phyloP scores from a whole-genome alignment of 2,113 vertebrate species.

The Cavia aperea region DNA sequence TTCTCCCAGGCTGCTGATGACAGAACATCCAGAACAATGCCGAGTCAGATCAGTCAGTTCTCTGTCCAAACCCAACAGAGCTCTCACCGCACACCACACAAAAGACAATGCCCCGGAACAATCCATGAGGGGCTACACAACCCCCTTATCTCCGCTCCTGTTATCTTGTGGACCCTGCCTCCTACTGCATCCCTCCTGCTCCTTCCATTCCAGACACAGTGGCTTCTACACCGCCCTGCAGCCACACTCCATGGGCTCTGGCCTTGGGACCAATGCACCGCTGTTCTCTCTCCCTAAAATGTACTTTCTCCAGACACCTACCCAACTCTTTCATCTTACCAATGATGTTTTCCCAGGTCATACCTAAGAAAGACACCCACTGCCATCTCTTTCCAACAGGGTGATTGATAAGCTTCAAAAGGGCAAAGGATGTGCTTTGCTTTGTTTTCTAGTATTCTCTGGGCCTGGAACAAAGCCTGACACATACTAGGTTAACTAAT shows the following conservation, averaged over 20 bases:
- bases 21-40: not conserved
- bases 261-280: not conserved
- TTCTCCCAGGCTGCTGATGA: not conserved
- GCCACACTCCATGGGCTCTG: not conserved
- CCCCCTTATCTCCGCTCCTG: fast-evolving
- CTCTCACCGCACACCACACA: not conserved
- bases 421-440: not conserved
- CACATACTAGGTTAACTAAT: not conserved
- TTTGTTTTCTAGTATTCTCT: not conserved
- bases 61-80: not conserved
- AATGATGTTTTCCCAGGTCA: not conserved
- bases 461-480: not conserved
- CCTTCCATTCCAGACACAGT: not conserved
- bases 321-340: not conserved
- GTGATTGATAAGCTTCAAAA: not conserved
- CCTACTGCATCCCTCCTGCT: not conserved
- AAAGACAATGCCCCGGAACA: not conserved
- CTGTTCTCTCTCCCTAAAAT: not conserved
- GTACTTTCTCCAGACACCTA: not conserved
- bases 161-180: not conserved
- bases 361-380: not conserved
- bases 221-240: not conserved
- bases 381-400: not conserved
- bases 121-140: not conserved
- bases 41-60: not conserved